Base-by-base conservation (phyloP, 2,888 invertebrate species). In the Caenorhabditis angaria region DNA sequence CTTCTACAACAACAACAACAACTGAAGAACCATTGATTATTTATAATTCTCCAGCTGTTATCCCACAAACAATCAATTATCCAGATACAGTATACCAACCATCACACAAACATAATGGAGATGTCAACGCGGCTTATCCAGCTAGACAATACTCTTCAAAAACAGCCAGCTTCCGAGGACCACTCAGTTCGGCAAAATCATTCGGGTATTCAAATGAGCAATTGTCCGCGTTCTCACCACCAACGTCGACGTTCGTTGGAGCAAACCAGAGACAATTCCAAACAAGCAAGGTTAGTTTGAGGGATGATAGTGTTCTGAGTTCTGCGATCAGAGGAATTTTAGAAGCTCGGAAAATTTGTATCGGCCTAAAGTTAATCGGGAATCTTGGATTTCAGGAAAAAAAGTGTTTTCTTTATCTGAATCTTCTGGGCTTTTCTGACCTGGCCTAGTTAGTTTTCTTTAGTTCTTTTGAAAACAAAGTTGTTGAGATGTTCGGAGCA, bases 51-150 rank as follows among this genome's bases (percentile, higher is more conserved):
- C 41, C 41, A 18, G 28, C 53, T 54, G 41, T 51, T 41, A 35
- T n/a, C 14, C 74, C 74, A 50, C 64, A 74, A 63, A 70, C 74
- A 0, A 66, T 74, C 24, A 74, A 74, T 57, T 74, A 69, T 48
- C 69, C 74, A 5, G 74, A 74, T 61, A 70, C 66, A 0, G 35
- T 74, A 12, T 25, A 32, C 35, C 59, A 61, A 3, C 63, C 58
- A 20, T 59, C 63, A 22, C 60, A 73, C 50, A 74, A 74, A 56
- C 74, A 74, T 35, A 32, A 64, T 69, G 69, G 74, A 22, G 69
- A 74, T 50, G 68, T 69, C 51, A 59, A 59, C 48, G 55, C 53
- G 54, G 32, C 28, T 32, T 65, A 67, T 54, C 57, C 72, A 6
- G 51, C 57, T 20, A 48, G 68, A 48, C 74, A 70, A 48, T 74